Conservation (phyloP, 2,113 vertebrate species). For the Cinclus mexicanus region DNA sequence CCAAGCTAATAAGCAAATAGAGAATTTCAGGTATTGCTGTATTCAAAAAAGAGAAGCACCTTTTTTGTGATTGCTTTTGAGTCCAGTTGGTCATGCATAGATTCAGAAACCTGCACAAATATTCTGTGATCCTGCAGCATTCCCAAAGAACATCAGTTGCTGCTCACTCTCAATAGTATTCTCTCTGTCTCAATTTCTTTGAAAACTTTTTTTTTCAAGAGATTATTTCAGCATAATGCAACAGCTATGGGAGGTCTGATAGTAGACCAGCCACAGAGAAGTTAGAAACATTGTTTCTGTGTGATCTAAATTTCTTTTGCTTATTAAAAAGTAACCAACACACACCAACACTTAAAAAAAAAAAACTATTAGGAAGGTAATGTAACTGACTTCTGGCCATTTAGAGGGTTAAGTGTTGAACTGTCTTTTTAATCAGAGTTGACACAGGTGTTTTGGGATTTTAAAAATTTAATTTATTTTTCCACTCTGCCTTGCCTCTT, state of each 20-base stretch:
- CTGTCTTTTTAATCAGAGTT: not conserved
- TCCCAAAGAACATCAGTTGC: not conserved
- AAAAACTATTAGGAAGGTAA: not conserved
- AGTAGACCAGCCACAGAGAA: not conserved
- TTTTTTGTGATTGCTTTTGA: not conserved
- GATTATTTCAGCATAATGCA: not conserved
- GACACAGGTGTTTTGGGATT: accelerated
- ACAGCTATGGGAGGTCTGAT: not conserved
- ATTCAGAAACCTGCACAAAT: not conserved
- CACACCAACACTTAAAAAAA: accelerated
- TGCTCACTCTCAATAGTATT: not conserved
- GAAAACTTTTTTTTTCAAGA: not conserved
- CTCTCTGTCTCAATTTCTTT: not conserved
- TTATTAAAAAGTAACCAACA: not conserved
- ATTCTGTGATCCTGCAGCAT: not conserved
- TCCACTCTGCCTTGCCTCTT: not conserved
- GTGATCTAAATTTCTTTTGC: not conserved
- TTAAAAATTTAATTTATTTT: not conserved
- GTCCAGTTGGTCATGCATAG: not conserved
- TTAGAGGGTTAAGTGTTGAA: not conserved
- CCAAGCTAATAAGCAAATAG: not conserved
- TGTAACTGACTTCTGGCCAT: not conserved
- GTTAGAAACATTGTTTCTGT: not conserved
- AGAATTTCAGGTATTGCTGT: not conserved
- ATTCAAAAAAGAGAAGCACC: accelerated